Evolutionary conservation across 2,113 vertebrate species (phyloP), one percentile per base, ranked within the genome.

Genomic region (Mobula hypostoma): DNA sequence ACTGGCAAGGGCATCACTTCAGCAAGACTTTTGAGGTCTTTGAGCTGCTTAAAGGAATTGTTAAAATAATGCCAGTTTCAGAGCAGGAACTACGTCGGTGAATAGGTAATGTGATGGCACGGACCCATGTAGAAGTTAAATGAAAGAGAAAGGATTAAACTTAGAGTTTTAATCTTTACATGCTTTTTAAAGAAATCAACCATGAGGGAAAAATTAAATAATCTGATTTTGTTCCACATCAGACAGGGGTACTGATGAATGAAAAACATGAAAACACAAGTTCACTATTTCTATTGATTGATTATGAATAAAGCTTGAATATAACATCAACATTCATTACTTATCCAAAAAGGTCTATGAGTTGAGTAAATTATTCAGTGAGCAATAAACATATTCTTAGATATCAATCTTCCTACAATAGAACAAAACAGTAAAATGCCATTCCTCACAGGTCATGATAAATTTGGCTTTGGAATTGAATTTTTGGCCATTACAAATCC

Each of bases 271-370:
- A 66, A n/a, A n/a, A 88, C 14, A 88, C 85, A n/a, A n/a, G 14
- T n/a, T 63, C 14, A 88, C 12, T 3, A 66, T n/a, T 88, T 66
- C 15, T 32, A 27, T 63, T 87, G 9, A 87, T 87, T 87, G 56
- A 61, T 87, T 88, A 63, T 66, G 29, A 63, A 88, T 88, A 88
- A 66, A 88, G 58, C 61, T 88, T 88, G 85, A 27, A 88, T 29
- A n/a, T 32, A 88, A 88, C 27, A 27, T 87, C 56, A 63, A 61
- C 85, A 88, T 88, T 66, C 58, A 88, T 88, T 66, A 88, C 56
- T 66, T 66, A 21, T 61, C 27, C 85, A 66, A 87, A 66, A 87
- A 88, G 61, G 77, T n/a, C 32, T 63, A 63, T 63, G 61, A 66
- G 85, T 88, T 88, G 14, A 17, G 27, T 88, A 66, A 88, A 63